phyloP scores from a whole-genome alignment of 2,797 vertebrate genomes.

The Pantherophis vulpinus region DNA sequence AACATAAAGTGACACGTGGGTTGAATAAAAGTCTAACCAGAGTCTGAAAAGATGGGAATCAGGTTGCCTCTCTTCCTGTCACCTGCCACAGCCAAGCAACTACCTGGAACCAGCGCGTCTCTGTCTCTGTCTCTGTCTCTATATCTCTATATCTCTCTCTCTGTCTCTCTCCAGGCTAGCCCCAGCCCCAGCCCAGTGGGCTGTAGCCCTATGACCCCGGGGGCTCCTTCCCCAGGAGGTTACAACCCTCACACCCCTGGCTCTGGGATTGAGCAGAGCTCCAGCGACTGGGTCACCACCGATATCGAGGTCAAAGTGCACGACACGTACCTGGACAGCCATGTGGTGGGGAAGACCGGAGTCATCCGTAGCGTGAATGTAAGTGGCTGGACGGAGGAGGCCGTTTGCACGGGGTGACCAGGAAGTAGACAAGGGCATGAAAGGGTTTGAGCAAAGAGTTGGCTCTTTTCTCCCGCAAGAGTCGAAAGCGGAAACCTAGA shows the following conservation, averaged over 20 bases:
- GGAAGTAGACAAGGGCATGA: background rate
- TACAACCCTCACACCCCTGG: conserved; percentile 95
- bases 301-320: conserved; percentile 92
- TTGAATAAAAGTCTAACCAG: background rate
- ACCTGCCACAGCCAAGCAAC: background rate
- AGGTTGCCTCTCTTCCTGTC: background rate
- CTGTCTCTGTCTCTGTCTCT: background rate
- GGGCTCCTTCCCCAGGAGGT: conserved; percentile 89
- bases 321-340: conserved; percentile 87
- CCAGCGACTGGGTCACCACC: conserved; percentile 92
- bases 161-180: conserved; percentile 76
- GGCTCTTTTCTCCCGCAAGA: too few species aligned
- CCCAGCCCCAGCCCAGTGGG: conserved; percentile 92
- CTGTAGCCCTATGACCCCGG: conserved; percentile 94
- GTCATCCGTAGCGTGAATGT: conserved; percentile 91
- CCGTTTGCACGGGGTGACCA: background rate
- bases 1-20: background rate
- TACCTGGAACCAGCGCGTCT: background rate
- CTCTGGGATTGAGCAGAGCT: conserved; percentile 90
- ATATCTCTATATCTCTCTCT: background rate
- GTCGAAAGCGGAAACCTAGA: background rate
- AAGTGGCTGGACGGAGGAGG: background rate
- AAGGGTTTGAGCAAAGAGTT: too few species aligned
- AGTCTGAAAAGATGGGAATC: background rate
- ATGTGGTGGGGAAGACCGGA: conserved; percentile 82